These are phyloP conservation scores for Bambusicola thoracicus DNA, from an alignment of 2,113 vertebrate species.

Conservation along the genomic window DNA sequence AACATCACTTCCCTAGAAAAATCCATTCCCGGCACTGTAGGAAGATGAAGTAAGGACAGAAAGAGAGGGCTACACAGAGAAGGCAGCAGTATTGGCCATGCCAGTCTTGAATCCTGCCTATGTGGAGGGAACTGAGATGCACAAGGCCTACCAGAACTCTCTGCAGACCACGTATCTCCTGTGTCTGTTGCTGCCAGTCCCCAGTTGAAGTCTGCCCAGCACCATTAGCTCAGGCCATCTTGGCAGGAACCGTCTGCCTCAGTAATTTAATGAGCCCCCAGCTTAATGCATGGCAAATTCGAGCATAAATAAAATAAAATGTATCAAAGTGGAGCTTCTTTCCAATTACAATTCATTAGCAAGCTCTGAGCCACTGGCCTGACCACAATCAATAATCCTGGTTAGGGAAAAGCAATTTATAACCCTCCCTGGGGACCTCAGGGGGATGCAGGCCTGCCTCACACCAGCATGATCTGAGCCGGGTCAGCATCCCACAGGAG, in stretches of 20 bases:
- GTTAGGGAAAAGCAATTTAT: background rate
- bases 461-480: accelerated
- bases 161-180: background rate
- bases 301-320: conserved; percentile 27
- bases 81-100: background rate
- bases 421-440: background rate
- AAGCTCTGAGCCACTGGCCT: background rate
- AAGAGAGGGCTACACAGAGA: background rate
- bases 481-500: background rate
- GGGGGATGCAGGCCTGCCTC: background rate
- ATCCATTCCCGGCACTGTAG: background rate
- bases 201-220: background rate
- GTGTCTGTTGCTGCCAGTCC: background rate
- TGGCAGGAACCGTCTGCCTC: background rate
- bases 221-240: background rate
- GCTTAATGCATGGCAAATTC: conserved; percentile 16
- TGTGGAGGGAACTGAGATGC: accelerated
- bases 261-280: background rate
- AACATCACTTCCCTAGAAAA: background rate
- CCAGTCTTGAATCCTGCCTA: background rate
- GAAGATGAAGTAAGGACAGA: background rate
- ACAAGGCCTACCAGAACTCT: background rate
- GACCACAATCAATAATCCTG: background rate
- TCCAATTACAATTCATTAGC: conserved; percentile 31
- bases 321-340: conserved; percentile 6